Conservation (phyloP, 2,797 vertebrate genomes). For the Erethizon dorsatum region DNA sequence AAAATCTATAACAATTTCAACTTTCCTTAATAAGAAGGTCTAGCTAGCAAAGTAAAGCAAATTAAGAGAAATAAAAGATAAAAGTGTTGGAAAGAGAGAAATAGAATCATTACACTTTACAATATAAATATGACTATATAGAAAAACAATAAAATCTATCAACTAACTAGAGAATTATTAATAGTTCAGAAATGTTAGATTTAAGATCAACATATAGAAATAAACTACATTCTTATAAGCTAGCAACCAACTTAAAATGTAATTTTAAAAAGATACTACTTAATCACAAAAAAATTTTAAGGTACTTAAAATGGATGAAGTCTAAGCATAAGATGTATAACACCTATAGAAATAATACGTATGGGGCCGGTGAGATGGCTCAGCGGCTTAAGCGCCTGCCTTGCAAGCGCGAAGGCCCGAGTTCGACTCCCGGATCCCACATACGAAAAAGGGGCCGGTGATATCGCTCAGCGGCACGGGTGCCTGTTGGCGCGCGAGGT, state of each 20-base stretch:
- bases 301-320: neutral
- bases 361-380: no score
- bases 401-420: no score
- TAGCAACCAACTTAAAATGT: conserved; percentile 56
- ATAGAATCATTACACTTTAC: conserved; percentile 53
- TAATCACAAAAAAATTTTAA: conserved; percentile 51
- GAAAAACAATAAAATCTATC: conserved; percentile 58
- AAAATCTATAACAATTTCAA: conserved; percentile 63
- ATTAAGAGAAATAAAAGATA: conserved; percentile 56
- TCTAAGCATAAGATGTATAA: conserved; percentile 37
- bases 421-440: no score
- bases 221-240: conserved; percentile 22
- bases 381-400: no score
- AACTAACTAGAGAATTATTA: conserved; percentile 54
- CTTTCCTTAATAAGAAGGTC: conserved; percentile 40
- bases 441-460: no score
- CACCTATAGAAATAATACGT: neutral
- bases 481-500: no score
- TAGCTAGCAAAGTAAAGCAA: conserved; percentile 12
- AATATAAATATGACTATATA: neutral
- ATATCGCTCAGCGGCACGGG: no score
- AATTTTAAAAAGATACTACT: conserved; percentile 47
- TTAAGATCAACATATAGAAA: conserved; percentile 59
- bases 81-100: conserved; percentile 56
- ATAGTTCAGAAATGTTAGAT: conserved; percentile 63